Evolutionary conservation across 1,140 invertebrate species (phyloP).

Genomic region (Venturia canescens): DNA sequence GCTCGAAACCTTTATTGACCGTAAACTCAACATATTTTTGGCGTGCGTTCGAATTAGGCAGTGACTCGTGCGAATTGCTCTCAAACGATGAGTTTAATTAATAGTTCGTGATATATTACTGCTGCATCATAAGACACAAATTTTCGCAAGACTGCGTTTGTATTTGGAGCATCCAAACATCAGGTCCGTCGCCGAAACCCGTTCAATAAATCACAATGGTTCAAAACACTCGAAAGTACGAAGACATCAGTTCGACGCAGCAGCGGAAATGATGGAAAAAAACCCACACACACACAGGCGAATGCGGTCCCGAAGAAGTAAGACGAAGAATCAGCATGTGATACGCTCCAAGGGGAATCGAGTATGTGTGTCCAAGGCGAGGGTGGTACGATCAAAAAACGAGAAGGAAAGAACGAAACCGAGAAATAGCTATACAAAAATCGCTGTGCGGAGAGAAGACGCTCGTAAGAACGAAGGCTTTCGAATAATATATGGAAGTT

Average conservation of each 20-base stretch:
- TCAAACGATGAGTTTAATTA: too few species aligned
- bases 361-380: background rate
- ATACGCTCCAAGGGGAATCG: background rate
- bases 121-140: too few species aligned
- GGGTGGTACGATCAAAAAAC: background rate
- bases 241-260: slow-evolving; percentile 17
- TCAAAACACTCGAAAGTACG: background rate
- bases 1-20: too few species aligned
- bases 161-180: background rate
- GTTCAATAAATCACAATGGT: slow-evolving; percentile 1
- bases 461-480: slow-evolving; percentile 19
- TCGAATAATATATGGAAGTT: background rate
- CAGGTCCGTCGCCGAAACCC: background rate
- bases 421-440: slow-evolving; percentile 1
- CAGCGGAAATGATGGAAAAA: background rate
- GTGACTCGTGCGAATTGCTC: too few species aligned
- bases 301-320: too few species aligned
- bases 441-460: background rate
- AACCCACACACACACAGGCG: background rate
- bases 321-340: slow-evolving; percentile 4
- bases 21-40: too few species aligned
- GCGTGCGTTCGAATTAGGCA: too few species aligned
- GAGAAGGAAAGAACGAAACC: slow-evolving; percentile 6
- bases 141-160: background rate
- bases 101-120: too few species aligned